Evolutionary conservation across 2,113 vertebrate genomes (phyloP), one percentile per base, ranked within the genome.

Genomic region (Phaethon lepturus): DNA sequence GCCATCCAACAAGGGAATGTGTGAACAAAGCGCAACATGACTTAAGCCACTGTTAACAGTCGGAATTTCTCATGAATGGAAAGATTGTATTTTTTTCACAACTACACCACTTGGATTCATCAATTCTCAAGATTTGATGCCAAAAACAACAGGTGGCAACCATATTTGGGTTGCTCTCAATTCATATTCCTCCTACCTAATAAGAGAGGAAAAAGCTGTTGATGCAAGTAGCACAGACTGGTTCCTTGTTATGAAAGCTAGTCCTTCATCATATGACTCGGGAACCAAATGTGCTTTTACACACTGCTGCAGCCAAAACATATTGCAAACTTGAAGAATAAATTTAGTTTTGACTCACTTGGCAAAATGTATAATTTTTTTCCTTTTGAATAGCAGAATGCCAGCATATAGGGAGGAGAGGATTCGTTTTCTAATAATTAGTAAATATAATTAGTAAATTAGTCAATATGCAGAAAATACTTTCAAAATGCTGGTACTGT

Each of bases 241-340:
- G 88, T 81, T 90, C 81, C 76, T 55, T 97, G 97, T 73, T 92
- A 87, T 77, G 91, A 97, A 91, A 90, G 95, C 76, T 58, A 20
- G 52, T 94, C 87, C 92, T 79, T 93, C 79, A 47, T 95, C 88
- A 74, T 50, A 81, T 94, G 96, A 94, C 94, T 97, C 3, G 40
- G 93, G 97, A 95, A 95, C 97, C 80, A 93, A 97, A 94, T 96
- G 95, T 94, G 93, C 95, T 97, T 97, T 91, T 95, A 83, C 58
- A 81, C 59, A 38, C 71, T 74, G 76, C 81, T 83, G 86, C 71
- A 97, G 94, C 94, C 94, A 97, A 97, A 95, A 92, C 80, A 93
- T 59, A 63, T 60, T 90, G 88, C 93, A 92, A 96, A 91, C 64
- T 56, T 60, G 40, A 97, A 93, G 95, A 88, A 86, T 52, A 88